A percentile compares a stretch with the other conserved stretches of the same genome.
phyloP scores from a whole-genome alignment of 2,113 vertebrate species.

The Orcinus orca region DNA sequence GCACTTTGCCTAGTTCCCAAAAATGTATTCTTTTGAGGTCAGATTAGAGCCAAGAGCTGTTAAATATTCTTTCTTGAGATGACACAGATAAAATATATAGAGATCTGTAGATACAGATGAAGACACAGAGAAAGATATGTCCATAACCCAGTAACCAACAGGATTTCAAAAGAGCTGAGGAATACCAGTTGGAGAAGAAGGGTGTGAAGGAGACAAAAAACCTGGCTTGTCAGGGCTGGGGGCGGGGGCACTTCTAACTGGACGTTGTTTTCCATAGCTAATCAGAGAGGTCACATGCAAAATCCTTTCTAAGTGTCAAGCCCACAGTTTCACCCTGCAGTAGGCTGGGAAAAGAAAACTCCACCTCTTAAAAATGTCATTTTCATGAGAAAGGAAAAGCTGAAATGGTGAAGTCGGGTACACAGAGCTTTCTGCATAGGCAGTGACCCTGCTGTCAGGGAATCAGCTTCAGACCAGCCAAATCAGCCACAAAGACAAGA shows the following conservation, averaged over 20 bases:
- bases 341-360: neutral
- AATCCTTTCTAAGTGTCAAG: neutral
- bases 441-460: constrained; percentile 32
- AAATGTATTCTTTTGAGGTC: neutral
- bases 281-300: constrained; percentile 26
- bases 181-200: neutral
- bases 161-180: neutral
- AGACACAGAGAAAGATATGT: neutral
- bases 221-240: neutral
- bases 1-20: neutral
- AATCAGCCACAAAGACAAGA: constrained; percentile 46
- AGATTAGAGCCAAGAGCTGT: neutral
- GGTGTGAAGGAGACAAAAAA: neutral
- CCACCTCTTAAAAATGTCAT: neutral
- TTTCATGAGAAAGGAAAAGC: constrained; percentile 45
- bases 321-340: neutral
- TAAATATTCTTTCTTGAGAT: neutral
- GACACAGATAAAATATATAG: neutral
- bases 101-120: neutral
- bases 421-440: neutral
- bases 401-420: neutral
- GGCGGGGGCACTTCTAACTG: rapidly evolving
- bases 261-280: neutral
- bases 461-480: neutral
- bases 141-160: neutral